Base-by-base conservation (phyloP, 2,888 invertebrate species). In the Corbicula japonica region DNA sequence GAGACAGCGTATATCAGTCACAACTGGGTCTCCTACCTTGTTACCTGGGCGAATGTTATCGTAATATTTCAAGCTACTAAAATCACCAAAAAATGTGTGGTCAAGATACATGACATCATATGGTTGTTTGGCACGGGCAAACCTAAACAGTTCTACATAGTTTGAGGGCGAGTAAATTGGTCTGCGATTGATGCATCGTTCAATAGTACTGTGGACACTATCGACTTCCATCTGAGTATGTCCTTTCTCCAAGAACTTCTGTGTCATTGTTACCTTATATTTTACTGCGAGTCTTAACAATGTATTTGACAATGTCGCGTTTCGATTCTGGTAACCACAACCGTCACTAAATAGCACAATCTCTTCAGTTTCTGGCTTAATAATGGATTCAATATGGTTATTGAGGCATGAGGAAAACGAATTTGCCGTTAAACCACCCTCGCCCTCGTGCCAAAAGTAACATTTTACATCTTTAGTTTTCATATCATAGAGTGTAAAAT, bases 191-290 rank as follows among this genome's bases (percentile, higher is more conserved):
- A 82, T 26, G 32, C 70, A 66, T 12, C 74, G 46, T 58, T 82
- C 84, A 35, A 82, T 76, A 4, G 52, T 34, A 62, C 78, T 78
- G 38, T 85, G 85, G 18, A 83, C 83, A n/a, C 61, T 66, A 70
- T 79, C 78, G 26, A 62, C 54, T 48, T 76, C 69, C 76, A 69
- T 72, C 38, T 60, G 69, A 10, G 80, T 80, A 54, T 80, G 76
- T 2, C 80, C 80, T 28, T 65, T 68, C 41, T 65, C 80, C 5
- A 77, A 35, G 28, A 35, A 81, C 34, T 70, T 74, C 15, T 77
- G 77, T 15, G 44, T 26, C 18, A 77, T 46, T 15, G 46, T 69
- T 5, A 63, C 30, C 4, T 56, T 60, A 3, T 48, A 32, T 50
- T 58, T 26, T 5, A 58, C 34, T 1, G 70, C 69, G 18, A 74